phyloP scores from a whole-genome alignment of 2,888 invertebrate genomes.

The Platycheirus albimanus region DNA sequence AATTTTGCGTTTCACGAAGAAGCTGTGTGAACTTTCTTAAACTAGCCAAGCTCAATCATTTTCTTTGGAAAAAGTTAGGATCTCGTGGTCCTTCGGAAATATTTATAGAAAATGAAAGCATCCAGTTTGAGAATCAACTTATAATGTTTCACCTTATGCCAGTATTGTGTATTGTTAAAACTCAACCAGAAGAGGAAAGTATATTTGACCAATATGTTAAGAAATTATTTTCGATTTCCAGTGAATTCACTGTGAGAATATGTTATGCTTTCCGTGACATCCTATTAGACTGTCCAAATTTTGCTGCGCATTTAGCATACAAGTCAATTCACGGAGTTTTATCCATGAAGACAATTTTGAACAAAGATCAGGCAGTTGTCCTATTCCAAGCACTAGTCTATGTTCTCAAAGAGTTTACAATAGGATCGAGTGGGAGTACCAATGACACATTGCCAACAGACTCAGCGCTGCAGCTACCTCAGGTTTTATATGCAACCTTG shows the following conservation, averaged over 20 bases:
- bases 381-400: conserved; percentile 86
- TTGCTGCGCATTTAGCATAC: conserved; percentile 79
- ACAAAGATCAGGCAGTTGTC: conserved; percentile 85
- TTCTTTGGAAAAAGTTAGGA: conserved; percentile 82
- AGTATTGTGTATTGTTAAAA: conserved; percentile 83
- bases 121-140: conserved; percentile 85
- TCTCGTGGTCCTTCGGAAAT: conserved; percentile 80
- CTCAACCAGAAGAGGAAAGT: conserved; percentile 79
- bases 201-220: conserved; percentile 85
- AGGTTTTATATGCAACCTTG: conserved; percentile 86
- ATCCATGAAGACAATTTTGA: conserved; percentile 84
- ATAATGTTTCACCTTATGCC: conserved; percentile 87
- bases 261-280: conserved; percentile 85
- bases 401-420: conserved; percentile 84
- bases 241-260: conserved; percentile 86
- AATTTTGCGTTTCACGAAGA: conserved; percentile 80
- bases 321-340: conserved; percentile 81
- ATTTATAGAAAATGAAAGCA: conserved; percentile 79
- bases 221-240: conserved; percentile 86
- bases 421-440: conserved; percentile 34
- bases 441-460: conserved; percentile 76
- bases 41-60: conserved; percentile 81
- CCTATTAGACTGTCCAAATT: conserved; percentile 68
- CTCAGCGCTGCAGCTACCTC: conserved; percentile 82
- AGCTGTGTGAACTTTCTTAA: conserved; percentile 80